These are phyloP conservation scores for Ageneiosus marmoratus DNA, from an alignment of 2,113 vertebrate species.

Conservation along the genomic window DNA sequence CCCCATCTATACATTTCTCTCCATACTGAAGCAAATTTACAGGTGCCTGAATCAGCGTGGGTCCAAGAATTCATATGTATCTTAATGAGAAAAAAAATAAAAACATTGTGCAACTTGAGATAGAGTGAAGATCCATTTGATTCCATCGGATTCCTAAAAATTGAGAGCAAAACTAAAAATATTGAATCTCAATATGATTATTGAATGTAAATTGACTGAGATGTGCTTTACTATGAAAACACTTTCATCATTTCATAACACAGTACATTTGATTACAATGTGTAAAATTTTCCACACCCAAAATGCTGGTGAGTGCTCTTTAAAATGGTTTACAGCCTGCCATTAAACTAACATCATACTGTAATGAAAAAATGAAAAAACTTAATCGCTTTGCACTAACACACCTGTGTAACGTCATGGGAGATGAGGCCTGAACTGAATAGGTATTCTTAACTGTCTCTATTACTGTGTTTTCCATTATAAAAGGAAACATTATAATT, in stretches of 20 bases:
- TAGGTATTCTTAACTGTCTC: neutral
- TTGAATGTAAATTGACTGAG: neutral
- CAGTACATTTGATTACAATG: slow-evolving; percentile 20
- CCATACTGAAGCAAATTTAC: neutral
- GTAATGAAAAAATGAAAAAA: slow-evolving; percentile 19
- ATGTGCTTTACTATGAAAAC: neutral
- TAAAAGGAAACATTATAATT: slow-evolving; percentile 35
- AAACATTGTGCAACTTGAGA: no score
- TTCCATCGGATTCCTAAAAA: neutral
- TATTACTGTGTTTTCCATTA: slow-evolving; percentile 19
- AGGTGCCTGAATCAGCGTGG: no score
- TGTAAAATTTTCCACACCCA: neutral
- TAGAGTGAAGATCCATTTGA: neutral
- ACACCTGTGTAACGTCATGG: slow-evolving; percentile 8
- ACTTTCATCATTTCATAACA: neutral
- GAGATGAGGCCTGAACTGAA: neutral
- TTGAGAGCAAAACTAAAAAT: neutral
- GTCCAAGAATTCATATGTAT: neutral
- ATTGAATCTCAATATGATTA: neutral
- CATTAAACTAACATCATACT: slow-evolving; percentile 33
- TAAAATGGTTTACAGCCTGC: slow-evolving; percentile 29
- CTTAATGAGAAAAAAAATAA: neutral
- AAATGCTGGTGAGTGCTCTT: slow-evolving; percentile 4
- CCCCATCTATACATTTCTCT: neutral
- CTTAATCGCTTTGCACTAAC: slow-evolving; percentile 28